Base-by-base conservation (phyloP, 2,888 invertebrate genomes). In the Volucella bombylans region DNA sequence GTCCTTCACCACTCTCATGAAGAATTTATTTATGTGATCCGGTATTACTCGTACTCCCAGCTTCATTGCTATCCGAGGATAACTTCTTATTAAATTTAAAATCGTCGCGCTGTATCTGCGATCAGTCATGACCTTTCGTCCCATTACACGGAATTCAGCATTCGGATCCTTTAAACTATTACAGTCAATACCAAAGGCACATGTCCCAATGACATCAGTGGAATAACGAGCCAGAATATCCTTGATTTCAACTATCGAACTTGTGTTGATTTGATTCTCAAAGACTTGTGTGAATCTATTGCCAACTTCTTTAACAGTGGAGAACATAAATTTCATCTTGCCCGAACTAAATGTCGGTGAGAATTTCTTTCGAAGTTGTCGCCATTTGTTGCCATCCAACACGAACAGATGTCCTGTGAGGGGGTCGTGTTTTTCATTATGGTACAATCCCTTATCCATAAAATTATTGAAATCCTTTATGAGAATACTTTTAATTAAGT, bases 151-250 rank as follows among this genome's bases (percentile, higher is more conserved):
- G 23, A 23, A 88, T 88, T 89, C 50, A 92, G 88, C 18, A n/a
- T 45, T 45, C 1, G 45, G 45, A 45, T 45, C 45, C 45, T 45
- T 45, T 6, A 45, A 45, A 45, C 92, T 91, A 65, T 93, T 92
- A 83, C 92, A 91, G 39, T 92, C 91, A 8, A 93, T 88, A 4
- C 93, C 93, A 86, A 93, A 93, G 4, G 92, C 92, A 87, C 92
- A 92, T 10, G 89, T 90, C n/a, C 92, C 92, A 23, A 23, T 23
- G 23, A 23, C 23, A 4, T 23, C 23, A 23, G 23, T 23, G 3
- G 23, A 23, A 23, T 23, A 23, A 23, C 23, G 23, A 23, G 23
- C 23, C 23, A 23, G 23, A 2, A 23, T 23, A 23, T 23, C 23
- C 23, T 23, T 23, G 23, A 23, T 23, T 23, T 23, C 23, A 23